Percentiles rank a stretch among this genome's conserved stretches.
These are phyloP conservation scores for Dynastes grantii DNA, from an alignment of 2,888 invertebrate species.

Conservation along the genomic window DNA sequence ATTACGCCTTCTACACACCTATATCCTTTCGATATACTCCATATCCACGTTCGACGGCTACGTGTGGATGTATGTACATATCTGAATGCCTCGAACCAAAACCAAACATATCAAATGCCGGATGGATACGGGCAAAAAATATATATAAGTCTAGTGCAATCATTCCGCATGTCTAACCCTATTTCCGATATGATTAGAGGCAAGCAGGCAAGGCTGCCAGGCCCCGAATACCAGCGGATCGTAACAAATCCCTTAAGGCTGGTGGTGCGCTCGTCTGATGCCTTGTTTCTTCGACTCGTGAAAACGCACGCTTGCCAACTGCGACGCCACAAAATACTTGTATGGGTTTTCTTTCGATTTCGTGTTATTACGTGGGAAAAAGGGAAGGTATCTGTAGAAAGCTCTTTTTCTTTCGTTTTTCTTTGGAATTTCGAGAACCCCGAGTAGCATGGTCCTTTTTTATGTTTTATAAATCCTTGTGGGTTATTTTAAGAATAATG, in stretches of 20 bases:
- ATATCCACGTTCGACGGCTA: neutral
- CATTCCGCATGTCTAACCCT: slow-evolving; percentile 69
- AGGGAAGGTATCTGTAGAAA: slow-evolving; percentile 13
- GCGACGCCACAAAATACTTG: slow-evolving; percentile 43
- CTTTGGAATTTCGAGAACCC: neutral
- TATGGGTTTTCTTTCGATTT: slow-evolving; percentile 45
- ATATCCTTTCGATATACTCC: neutral
- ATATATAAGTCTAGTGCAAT: slow-evolving; percentile 63
- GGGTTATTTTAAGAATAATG: no score
- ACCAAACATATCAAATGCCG: slow-evolving; percentile 50
- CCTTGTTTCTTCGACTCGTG: slow-evolving; percentile 31
- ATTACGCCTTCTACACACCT: slow-evolving; percentile 14
- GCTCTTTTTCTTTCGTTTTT: neutral
- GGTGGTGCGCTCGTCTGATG: slow-evolving; percentile 37
- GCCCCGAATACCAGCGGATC: slow-evolving; percentile 63
- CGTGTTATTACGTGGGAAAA: slow-evolving; percentile 36
- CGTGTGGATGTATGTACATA: slow-evolving; percentile 25
- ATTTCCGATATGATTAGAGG: slow-evolving; percentile 69
- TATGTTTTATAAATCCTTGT: neutral
- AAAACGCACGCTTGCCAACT: slow-evolving; percentile 48
- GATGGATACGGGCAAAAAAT: slow-evolving; percentile 50
- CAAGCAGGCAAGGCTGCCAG: slow-evolving; percentile 48
- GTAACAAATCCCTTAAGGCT: slow-evolving; percentile 65
- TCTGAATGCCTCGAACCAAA: slow-evolving; percentile 39
- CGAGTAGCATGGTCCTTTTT: neutral